Percentiles rank a stretch among this genome's conserved stretches.
Evolutionary conservation across 1,140 invertebrate genomes (phyloP).

Genomic region (Dreissena rostriformis): DNA sequence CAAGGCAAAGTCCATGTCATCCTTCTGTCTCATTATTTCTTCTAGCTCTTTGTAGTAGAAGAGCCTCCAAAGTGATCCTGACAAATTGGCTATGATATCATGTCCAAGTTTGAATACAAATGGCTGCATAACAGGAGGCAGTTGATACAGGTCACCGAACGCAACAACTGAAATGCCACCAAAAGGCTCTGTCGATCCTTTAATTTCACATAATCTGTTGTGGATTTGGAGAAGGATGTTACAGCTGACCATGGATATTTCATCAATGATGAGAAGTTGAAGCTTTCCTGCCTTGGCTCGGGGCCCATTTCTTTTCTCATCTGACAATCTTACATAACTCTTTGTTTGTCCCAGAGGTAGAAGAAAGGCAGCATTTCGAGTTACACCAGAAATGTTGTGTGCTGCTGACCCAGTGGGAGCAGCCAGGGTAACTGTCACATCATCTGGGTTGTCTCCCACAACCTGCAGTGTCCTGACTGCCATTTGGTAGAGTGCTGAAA

Average conservation of each 20-base stretch:
- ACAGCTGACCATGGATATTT: constrained; percentile 6
- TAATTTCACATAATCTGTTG: not conserved
- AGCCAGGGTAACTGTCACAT: not conserved
- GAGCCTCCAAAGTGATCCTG: constrained; percentile 24
- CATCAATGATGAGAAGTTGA: not conserved
- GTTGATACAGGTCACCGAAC: not conserved
- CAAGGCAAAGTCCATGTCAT: constrained; percentile 49
- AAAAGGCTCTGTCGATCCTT: not conserved
- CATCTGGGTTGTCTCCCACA: constrained; percentile 5
- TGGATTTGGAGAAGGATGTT: not conserved
- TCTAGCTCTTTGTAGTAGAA: constrained; percentile 38
- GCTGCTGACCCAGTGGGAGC: constrained; percentile 25
- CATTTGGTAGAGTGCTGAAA: constrained; percentile 25
- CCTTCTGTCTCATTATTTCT: constrained; percentile 56
- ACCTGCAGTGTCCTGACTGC: constrained; percentile 26
- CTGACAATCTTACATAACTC: not conserved
- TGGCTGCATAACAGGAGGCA: not conserved
- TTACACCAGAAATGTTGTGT: constrained; percentile 26
- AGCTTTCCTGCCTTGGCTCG: not conserved
- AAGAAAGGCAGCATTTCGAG: constrained; percentile 18
- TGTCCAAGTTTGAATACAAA: not conserved
- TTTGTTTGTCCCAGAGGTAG: constrained; percentile 21
- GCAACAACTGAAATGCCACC: not conserved
- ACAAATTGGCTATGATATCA: constrained; percentile 30
- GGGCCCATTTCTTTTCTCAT: not conserved